Base-by-base conservation (phyloP, 2,888 invertebrate genomes). In the Phortica okadai region DNA sequence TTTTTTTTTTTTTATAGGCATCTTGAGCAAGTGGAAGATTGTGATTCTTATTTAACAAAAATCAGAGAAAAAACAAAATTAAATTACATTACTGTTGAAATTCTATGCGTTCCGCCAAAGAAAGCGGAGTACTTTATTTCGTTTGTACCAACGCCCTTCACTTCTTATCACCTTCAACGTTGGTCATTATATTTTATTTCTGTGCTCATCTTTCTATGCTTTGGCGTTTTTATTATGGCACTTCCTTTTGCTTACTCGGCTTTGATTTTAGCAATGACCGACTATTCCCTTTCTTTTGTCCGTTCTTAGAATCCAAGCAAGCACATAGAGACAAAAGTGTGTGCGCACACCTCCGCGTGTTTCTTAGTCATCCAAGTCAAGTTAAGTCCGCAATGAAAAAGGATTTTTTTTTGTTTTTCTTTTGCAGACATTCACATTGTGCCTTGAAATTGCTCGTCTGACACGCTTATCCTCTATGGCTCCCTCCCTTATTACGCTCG, bases 371-470 rank as follows among this genome's bases (percentile, higher is more conserved):
- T 62, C 21, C 62, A 62, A 62, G 21, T 25, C 42, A 77, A 87
- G 88, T 88, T 86, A 83, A 86, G 85, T 41, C 6, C 83, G 88
- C 88, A 85, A 85, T 88, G 88, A 85, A 83, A 86, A 85, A 85
- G 85, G 85, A 86, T 86, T 88, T 85, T 86, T 84, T 88, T 66
- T 66, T 42, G 6, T 42, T 66, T 21, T 42, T 85, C 86, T 85
- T 88, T 85, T 88, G 84, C 88, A 87, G 85, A 86, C 85, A 85
- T 87, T 88, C 45, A 41, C 69, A 44, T 54, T 58, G 72, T 56
- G 56, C 56, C 58, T 14, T 44, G 21, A 72, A 25, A 72, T 56
- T 21, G 70, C 25, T 54, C 56, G 33, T 33, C 33, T 33, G 33
- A 33, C 33, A 33, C 33, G 21, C 59, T 56, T 44, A 44, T 69